Evolutionary conservation across 1,140 invertebrate genomes (phyloP).

Genomic region (Drosophila takahashii): DNA sequence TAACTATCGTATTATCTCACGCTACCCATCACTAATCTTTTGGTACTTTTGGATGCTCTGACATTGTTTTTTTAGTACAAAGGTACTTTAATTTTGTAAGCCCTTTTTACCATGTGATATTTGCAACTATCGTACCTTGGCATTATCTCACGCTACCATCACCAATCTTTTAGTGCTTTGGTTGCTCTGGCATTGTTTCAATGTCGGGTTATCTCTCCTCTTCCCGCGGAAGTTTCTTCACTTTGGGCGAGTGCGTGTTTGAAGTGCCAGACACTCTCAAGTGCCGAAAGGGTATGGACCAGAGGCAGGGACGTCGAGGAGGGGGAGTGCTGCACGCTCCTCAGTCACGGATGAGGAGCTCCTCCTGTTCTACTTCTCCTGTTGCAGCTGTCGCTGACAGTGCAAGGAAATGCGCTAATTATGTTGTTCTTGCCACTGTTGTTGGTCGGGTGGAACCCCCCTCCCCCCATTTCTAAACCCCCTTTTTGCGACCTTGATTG

Average conservation of each 20-base stretch:
- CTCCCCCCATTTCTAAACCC: neutral
- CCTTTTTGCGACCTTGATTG: conserved; percentile 64
- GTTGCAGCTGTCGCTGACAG: conserved; percentile 51
- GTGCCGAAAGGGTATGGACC: conserved; percentile 24
- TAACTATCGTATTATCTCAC: neutral
- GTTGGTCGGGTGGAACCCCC: conserved; percentile 5
- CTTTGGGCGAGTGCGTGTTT: conserved; percentile 48
- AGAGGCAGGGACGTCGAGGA: neutral
- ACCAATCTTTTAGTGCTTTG: neutral
- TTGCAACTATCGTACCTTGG: neutral
- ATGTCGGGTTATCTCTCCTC: conserved; percentile 62
- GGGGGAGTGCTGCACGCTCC: conserved; percentile 21
- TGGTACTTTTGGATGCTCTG: neutral
- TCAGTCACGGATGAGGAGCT: conserved; percentile 56
- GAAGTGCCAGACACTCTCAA: conserved; percentile 52
- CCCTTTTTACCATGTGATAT: neutral
- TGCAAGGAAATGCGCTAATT: conserved; percentile 77
- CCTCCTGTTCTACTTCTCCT: conserved; percentile 32
- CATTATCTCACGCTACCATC: conserved; percentile 1
- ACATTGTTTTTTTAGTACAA: conserved; percentile 54
- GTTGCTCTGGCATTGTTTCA: conserved; percentile 66
- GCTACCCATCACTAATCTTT: neutral
- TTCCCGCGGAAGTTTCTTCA: conserved; percentile 28
- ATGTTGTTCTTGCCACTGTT: conserved; percentile 56
- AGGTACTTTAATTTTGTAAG: no score